Percentiles rank a stretch among this genome's conserved stretches.
These are phyloP conservation scores for Himalopsyche japonica DNA, from an alignment of 2,888 invertebrate species.

Conservation along the genomic window DNA sequence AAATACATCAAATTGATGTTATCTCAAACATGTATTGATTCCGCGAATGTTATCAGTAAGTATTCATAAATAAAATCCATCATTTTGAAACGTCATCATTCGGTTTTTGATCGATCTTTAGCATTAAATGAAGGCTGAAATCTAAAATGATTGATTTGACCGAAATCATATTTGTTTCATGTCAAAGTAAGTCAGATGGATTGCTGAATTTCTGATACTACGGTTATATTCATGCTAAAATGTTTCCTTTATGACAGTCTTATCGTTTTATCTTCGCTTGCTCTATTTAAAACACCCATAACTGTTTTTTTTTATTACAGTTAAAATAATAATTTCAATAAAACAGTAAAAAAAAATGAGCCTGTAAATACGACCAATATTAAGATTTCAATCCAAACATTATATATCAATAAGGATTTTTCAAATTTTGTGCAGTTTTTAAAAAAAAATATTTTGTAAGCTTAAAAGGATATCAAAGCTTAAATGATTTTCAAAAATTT, in stretches of 20 bases:
- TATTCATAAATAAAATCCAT: not conserved
- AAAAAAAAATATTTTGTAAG: too few species aligned
- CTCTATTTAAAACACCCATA: too few species aligned
- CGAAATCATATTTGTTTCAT: conserved; percentile 14
- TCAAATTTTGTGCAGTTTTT: too few species aligned
- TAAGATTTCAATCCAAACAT: too few species aligned
- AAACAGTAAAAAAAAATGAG: too few species aligned
- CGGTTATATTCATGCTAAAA: not conserved
- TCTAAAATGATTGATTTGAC: conserved; percentile 16
- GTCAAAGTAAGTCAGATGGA: conserved; percentile 25
- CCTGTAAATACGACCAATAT: too few species aligned
- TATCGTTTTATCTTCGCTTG: not conserved
- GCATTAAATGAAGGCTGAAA: not conserved
- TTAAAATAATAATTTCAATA: too few species aligned
- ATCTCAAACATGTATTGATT: not conserved
- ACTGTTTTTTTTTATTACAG: too few species aligned
- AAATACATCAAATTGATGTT: not conserved
- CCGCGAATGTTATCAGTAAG: not conserved
- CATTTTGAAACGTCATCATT: not conserved
- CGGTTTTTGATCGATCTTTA: not conserved
- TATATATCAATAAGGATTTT: too few species aligned
- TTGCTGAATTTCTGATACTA: not conserved
- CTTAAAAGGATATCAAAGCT: too few species aligned
- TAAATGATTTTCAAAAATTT: too few species aligned
- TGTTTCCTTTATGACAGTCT: not conserved